Evolutionary conservation across 2,888 invertebrate species (phyloP).

Genomic region (Agrochola lychnidis): DNA sequence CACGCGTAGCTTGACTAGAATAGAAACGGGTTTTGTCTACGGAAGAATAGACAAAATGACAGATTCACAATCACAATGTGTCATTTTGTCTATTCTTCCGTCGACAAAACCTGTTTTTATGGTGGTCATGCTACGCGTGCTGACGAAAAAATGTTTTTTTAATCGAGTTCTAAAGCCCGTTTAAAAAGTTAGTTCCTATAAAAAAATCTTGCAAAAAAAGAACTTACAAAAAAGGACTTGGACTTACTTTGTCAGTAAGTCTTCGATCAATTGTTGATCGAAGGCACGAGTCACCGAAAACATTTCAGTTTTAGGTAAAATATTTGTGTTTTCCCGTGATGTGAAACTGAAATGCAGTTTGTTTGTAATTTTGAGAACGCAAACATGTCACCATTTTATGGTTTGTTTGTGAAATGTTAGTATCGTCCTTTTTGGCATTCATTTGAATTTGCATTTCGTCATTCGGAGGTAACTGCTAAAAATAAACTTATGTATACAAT

Average conservation of each 20-base stretch:
- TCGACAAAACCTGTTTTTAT: too few relatives aligned
- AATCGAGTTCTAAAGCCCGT: not conserved
- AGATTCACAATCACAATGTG: too few relatives aligned
- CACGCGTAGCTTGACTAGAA: too few relatives aligned
- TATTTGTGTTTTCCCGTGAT: slow-evolving; percentile 5
- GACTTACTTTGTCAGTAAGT: not conserved
- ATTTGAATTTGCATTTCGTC: slow-evolving; percentile 1
- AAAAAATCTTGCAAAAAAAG: not conserved
- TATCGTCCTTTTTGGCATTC: slow-evolving; percentile 7
- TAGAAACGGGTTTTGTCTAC: too few relatives aligned
- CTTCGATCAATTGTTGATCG: too few relatives aligned
- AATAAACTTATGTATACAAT: slow-evolving; percentile 1
- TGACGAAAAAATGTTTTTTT: not conserved
- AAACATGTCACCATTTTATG: slow-evolving; percentile 22
- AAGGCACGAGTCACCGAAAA: not conserved
- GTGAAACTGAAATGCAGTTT: slow-evolving; percentile 14
- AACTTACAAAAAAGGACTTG: not conserved
- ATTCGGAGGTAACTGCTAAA: slow-evolving; percentile 5
- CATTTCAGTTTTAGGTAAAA: slow-evolving; percentile 4
- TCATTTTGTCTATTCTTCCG: too few relatives aligned
- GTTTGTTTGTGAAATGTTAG: slow-evolving; percentile 22
- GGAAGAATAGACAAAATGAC: too few relatives aligned
- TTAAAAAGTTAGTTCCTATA: not conserved
- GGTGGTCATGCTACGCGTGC: too few relatives aligned
- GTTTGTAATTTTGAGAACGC: slow-evolving; percentile 20